These are phyloP conservation scores for Tetramorium bicarinatum DNA, from an alignment of 2,888 invertebrate genomes.

Conservation along the genomic window DNA sequence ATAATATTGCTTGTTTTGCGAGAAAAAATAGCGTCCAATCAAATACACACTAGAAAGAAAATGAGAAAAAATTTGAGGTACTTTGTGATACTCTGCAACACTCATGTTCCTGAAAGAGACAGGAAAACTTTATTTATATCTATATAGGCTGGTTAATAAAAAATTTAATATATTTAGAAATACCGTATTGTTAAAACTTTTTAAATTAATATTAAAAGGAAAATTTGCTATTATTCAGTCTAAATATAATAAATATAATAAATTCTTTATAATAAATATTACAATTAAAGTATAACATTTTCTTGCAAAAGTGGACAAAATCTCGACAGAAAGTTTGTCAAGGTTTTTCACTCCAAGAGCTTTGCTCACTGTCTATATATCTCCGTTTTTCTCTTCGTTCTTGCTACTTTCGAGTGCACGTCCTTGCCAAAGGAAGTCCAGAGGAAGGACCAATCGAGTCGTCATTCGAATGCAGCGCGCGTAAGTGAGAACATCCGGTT, in stretches of 20 bases:
- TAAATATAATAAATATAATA: not conserved
- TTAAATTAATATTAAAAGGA: not conserved
- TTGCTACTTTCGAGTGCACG: constrained; percentile 33
- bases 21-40: not conserved
- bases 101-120: not conserved
- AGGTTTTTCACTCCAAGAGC: constrained; percentile 49
- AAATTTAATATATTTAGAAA: not conserved
- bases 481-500: constrained; percentile 45
- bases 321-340: constrained; percentile 35
- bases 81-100: not conserved
- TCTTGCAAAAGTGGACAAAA: constrained; percentile 58
- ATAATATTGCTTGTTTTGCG: not conserved
- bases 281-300: constrained; percentile 55
- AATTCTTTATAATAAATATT: not conserved
- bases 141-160: not conserved
- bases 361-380: constrained; percentile 42
- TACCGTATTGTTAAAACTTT: not conserved
- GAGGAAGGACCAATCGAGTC: constrained; percentile 23
- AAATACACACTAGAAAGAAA: not conserved
- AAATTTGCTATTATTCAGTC: not conserved
- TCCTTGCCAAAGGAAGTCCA: constrained; percentile 47
- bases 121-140: not conserved
- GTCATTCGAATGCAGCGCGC: constrained; percentile 63
- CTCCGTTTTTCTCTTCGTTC: constrained; percentile 37
- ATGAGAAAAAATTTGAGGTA: not conserved